Percentiles rank a stretch among this genome's conserved stretches.
phyloP scores from a whole-genome alignment of 2,888 invertebrate genomes.

The Conchocele bisecta region DNA sequence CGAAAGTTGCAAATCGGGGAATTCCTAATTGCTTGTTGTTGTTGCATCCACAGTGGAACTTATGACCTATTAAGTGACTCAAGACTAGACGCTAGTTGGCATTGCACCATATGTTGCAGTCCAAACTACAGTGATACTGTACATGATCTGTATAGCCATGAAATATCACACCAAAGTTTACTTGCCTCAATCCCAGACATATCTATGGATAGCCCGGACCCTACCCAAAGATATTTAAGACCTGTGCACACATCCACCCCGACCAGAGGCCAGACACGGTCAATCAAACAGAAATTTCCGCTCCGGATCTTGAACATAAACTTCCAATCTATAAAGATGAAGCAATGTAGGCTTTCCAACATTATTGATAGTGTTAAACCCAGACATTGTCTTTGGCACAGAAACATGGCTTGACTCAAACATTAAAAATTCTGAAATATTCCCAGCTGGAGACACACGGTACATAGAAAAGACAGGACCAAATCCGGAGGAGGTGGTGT shows the following conservation, averaged over 20 bases:
- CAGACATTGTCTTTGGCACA: slow-evolving; percentile 9
- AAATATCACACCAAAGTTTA: background rate
- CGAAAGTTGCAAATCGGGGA: too few species aligned
- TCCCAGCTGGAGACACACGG: background rate
- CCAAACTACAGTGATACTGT: too few species aligned
- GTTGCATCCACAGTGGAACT: too few species aligned
- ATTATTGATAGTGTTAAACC: background rate
- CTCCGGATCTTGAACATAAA: background rate
- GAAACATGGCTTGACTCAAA: slow-evolving; percentile 4
- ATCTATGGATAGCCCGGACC: background rate
- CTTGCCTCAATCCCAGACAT: background rate
- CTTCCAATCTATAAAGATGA: slow-evolving; percentile 14
- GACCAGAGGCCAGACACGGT: background rate
- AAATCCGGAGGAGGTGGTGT: background rate
- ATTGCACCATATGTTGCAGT: too few species aligned
- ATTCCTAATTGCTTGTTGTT: too few species aligned
- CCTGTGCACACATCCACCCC: slow-evolving; percentile 3
- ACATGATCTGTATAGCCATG: background rate
- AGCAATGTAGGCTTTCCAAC: slow-evolving; percentile 4
- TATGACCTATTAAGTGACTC: too few species aligned
- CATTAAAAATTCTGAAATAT: background rate
- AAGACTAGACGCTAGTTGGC: too few species aligned
- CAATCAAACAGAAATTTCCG: background rate
- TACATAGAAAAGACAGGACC: slow-evolving; percentile 2
- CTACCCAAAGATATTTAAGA: background rate